Percentiles rank a stretch among this genome's conserved stretches.
Evolutionary conservation across 1,140 invertebrate species (phyloP).

Genomic region (Leptonema lineaticorne): DNA sequence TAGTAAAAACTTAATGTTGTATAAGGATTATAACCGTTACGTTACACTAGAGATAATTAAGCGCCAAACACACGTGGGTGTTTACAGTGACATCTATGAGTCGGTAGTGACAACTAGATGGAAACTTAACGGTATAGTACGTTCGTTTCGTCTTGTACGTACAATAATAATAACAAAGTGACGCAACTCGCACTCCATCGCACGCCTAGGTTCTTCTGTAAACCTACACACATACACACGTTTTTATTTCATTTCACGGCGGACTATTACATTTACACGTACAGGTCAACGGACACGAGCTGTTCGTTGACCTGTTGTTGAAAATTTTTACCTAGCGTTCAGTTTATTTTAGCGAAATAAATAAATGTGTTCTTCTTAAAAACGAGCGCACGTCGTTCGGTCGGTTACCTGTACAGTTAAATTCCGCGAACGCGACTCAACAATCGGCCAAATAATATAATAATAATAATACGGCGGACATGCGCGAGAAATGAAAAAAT

Average conservation of each 20-base stretch:
- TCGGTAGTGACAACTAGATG: background rate
- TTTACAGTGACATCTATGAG: slow-evolving; percentile 17
- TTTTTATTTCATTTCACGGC: too few relatives aligned
- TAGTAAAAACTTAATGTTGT: too few relatives aligned
- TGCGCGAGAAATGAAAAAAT: too few relatives aligned
- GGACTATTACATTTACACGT: too few relatives aligned
- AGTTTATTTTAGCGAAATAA: background rate
- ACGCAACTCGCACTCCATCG: slow-evolving; percentile 24
- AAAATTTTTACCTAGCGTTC: too few relatives aligned
- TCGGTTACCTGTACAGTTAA: slow-evolving; percentile 8
- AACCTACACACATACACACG: slow-evolving; percentile 7
- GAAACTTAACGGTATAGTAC: slow-evolving; percentile 18
- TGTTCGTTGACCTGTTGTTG: slow-evolving; percentile 24
- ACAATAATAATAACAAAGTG: background rate
- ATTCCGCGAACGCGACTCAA: background rate
- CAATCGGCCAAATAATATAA: too few relatives aligned
- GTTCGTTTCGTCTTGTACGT: too few relatives aligned
- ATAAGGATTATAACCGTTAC: too few relatives aligned
- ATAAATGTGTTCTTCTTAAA: background rate
- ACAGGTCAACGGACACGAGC: slow-evolving; percentile 26
- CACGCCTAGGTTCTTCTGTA: slow-evolving; percentile 20
- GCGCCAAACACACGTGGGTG: too few relatives aligned
- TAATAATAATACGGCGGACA: too few relatives aligned
- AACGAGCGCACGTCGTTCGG: background rate
- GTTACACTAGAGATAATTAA: too few relatives aligned